Evolutionary conservation across 2,113 vertebrate genomes (phyloP).

Genomic region (Ascaphus truei): DNA sequence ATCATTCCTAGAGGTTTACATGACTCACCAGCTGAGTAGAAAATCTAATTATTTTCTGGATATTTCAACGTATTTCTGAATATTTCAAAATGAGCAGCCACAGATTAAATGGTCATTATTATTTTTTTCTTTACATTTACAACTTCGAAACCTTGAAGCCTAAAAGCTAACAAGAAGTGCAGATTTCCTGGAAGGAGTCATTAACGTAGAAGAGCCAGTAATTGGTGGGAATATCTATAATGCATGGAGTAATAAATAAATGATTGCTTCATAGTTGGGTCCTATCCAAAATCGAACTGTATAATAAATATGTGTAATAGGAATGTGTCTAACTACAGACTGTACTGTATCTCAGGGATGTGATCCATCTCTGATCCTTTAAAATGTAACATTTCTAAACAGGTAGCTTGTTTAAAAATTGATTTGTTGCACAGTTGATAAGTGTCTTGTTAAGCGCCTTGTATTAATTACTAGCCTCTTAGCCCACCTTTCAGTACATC

Average conservation of each 20-base stretch:
- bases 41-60: not conserved
- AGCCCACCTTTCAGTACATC: no score
- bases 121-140: not conserved
- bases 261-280: not conserved
- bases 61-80: not conserved
- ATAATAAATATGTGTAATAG: not conserved
- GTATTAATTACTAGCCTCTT: no score
- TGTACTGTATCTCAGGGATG: no score
- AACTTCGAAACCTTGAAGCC: not conserved
- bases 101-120: not conserved
- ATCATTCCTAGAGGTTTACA: not conserved
- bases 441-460: no score
- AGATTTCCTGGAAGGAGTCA: not conserved
- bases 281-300: not conserved
- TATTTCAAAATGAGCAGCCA: not conserved
- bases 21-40: not conserved
- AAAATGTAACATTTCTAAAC: no score
- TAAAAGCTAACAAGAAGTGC: not conserved
- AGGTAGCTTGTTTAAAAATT: no score
- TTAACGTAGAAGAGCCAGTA: not conserved
- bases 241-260: constrained; percentile 14
- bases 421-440: no score
- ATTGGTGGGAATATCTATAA: not conserved
- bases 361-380: no score
- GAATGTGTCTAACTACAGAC: no score